Base-by-base conservation (phyloP, 2,113 vertebrate genomes). In the Hucho hucho region DNA sequence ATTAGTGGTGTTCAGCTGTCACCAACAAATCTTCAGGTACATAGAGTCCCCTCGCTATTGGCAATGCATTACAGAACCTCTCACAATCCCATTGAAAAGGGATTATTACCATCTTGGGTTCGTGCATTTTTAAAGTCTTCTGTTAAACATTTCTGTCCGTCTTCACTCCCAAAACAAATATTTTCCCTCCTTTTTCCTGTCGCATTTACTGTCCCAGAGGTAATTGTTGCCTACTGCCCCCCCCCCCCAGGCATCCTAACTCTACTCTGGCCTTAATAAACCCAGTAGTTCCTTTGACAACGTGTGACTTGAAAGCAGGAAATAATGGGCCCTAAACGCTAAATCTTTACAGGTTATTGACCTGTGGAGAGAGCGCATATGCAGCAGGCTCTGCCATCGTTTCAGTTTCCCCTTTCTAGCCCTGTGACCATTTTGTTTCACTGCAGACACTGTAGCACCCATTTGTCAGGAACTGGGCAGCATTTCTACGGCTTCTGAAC, bases 271-370 rank as follows among this genome's bases (percentile, higher is more conserved):
- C 86, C 83, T 90, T 87, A 87, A 90, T 93, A 92, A 93, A 92
- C 87, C 83, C 86, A 66, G 82, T 72, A 70, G 83, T 84, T 78
- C 84, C 85, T 91, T 91, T 92, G 93, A 92, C 91, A 91, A 89
- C 76, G 89, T 93, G 89, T 87, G 92, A 93, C 84, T 91, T 92
- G 81, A 92, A 91, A 91, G 90, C 89, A 92, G 92, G 90, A 92
- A 92, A 92, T 92, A 92, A 92, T 93, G 88, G 91, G 85, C 87
- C 81, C 88, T 92, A 91, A 93, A 92, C 85, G 86, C 85, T 89
- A 91, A 91, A 92, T 91, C 87, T 90, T 92, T 92, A 89, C 89
- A 89, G 87, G 89, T 87, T 93, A 93, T 93, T 93, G 93, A 91
- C 87, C 85, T 77, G 78, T 75, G 77, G 81, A 81, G 76, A 76